Evolutionary conservation across 2,888 invertebrate genomes (phyloP).

Genomic region (Adelognathus sp.): DNA sequence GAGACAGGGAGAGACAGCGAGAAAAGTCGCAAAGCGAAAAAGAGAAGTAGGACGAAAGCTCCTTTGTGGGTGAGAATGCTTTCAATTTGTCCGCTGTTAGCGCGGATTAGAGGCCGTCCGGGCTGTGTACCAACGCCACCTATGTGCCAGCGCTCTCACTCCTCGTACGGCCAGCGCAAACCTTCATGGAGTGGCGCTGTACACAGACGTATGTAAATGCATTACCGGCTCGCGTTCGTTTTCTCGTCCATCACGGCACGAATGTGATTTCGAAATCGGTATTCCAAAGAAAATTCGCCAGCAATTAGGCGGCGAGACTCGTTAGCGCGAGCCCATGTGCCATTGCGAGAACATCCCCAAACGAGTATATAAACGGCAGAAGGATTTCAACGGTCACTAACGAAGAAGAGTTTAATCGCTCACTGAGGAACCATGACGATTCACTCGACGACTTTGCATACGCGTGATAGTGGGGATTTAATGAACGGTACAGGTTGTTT

Average conservation of each 20-base stretch:
- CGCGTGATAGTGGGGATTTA: too few species aligned
- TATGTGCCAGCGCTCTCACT: constrained; percentile 41
- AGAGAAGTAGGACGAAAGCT: constrained; percentile 61
- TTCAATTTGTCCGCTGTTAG: constrained; percentile 72
- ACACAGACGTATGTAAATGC: constrained; percentile 11
- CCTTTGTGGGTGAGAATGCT: constrained; percentile 73
- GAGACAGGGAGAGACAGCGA: constrained; percentile 30
- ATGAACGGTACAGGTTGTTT: too few species aligned
- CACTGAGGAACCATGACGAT: neutral
- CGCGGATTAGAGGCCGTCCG: constrained; percentile 68
- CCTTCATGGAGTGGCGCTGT: neutral
- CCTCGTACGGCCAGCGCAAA: constrained; percentile 31
- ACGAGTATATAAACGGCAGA: neutral
- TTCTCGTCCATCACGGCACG: constrained; percentile 42
- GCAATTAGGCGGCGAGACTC: constrained; percentile 64
- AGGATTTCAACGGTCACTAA: neutral
- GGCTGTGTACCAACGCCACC: constrained; percentile 60
- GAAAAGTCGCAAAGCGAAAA: constrained; percentile 52
- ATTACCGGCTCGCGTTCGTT: constrained; percentile 38
- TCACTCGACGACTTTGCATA: constrained; percentile 3
- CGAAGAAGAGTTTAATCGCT: constrained; percentile 30
- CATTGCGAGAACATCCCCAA: neutral
- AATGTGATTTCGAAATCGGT: constrained; percentile 63
- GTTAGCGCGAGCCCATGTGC: constrained; percentile 52
- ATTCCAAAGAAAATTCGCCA: constrained; percentile 67